Conservation (phyloP, 1,140 invertebrate genomes). For the Amyelois transitella region DNA sequence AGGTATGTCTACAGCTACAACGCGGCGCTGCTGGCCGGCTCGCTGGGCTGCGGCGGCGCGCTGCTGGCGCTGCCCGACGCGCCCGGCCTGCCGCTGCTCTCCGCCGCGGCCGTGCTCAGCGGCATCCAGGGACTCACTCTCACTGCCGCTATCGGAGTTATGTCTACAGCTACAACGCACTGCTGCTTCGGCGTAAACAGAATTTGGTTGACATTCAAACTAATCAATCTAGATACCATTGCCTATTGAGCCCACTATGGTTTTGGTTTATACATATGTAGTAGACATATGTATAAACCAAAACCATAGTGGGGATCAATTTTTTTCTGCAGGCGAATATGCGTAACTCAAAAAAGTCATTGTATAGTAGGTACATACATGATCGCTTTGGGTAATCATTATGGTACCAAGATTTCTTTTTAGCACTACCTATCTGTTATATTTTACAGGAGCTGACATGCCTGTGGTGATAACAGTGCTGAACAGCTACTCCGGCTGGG, state of each 20-base stretch:
- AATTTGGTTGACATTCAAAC: too few species aligned
- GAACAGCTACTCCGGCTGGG: conserved; percentile 90
- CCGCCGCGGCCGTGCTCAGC: conserved; percentile 82
- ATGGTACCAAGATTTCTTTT: background rate
- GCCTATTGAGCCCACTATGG: too few species aligned
- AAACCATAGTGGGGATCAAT: too few species aligned
- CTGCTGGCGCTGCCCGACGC: conserved; percentile 80
- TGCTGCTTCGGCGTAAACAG: too few species aligned
- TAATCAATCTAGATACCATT: too few species aligned
- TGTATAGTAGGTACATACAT: too few species aligned
- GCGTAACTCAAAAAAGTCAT: too few species aligned
- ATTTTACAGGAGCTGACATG: conserved; percentile 86
- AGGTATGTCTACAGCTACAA: conserved; percentile 83
- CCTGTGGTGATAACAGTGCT: conserved; percentile 94
- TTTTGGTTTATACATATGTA: too few species aligned
- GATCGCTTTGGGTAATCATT: too few species aligned
- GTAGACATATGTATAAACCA: too few species aligned
- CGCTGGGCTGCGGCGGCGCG: conserved; percentile 83
- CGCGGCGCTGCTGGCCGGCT: conserved; percentile 78
- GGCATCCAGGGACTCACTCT: conserved; percentile 88
- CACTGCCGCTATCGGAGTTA: conserved; percentile 92
- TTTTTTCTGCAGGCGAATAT: too few species aligned
- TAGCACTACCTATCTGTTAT: background rate
- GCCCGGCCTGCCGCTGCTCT: conserved; percentile 78
- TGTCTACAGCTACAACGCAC: too few species aligned